Base-by-base conservation (phyloP, 1,140 invertebrate genomes). In the Cyclargus thomasi region DNA sequence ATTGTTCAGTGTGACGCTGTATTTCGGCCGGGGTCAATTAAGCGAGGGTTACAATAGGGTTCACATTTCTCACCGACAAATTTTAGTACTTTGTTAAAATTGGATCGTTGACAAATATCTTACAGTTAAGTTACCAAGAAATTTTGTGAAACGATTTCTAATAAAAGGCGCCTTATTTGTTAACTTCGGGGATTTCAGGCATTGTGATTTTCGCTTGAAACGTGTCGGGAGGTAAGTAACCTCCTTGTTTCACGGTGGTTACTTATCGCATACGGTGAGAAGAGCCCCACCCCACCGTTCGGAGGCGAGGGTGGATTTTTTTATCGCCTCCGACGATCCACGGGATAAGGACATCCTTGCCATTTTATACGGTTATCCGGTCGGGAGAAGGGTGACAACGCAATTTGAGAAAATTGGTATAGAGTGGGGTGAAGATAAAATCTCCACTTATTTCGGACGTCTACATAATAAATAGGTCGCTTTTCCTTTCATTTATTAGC, bases 281-380 rank as follows among this genome's bases (percentile, higher is more conserved):
- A 68, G 68, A 47, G 64, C 69, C 75, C 73, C 68, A 62, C 67
- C 62, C 63, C 67, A 63, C 53, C 39, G 62, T 65, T 62, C 53
- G 70, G 62, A 68, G 67, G 68, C 67, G 63, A 67, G 62, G 67
- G 70, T 62, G 53, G 35, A 67, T 72, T 79, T 78, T 79, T 80
- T 78, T 80, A 80, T 75, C 71, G 72, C 74, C 74, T 71, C 65
- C 76, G 74, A 78, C 77, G 74, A 84, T 78, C 77, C 75, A 73
- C 75, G 72, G 76, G 75, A 80, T 82, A 79, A 80, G 81, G 78
- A 78, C 78, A 83, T 79, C 80, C 76, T 75, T 71, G 77, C 75
- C 72, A 75, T 78, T 85, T 78, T 80, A 79, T 80, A 80, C 76
- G 81, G 70, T 78, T 79, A 79, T 78, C 79, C 80, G 79, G 79